phyloP scores from a whole-genome alignment of 2,888 invertebrate species.

The Electrophaes corylata region DNA sequence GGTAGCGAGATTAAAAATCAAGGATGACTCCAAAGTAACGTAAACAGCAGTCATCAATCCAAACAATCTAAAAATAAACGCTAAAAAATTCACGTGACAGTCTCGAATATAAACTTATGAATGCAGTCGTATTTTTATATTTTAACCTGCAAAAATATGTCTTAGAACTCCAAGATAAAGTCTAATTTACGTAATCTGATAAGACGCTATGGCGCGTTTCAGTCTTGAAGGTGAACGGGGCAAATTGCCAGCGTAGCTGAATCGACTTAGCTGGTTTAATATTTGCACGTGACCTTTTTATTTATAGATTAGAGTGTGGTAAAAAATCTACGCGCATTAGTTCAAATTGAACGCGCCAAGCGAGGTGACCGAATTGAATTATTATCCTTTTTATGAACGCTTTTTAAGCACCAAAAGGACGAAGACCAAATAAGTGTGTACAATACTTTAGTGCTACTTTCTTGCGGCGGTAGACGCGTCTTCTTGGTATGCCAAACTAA shows the following conservation, averaged over 20 bases:
- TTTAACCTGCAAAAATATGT: constrained; percentile 14
- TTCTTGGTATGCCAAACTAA: too few relatives aligned
- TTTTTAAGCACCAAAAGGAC: too few relatives aligned
- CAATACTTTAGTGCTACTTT: too few relatives aligned
- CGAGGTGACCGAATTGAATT: too few relatives aligned
- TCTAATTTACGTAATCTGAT: constrained; percentile 18
- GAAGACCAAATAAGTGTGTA: too few relatives aligned
- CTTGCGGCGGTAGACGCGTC: too few relatives aligned
- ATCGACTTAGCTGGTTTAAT: constrained; percentile 8
- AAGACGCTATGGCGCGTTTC: constrained; percentile 10
- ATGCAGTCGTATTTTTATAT: constrained; percentile 1
- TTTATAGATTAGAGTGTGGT: background rate
- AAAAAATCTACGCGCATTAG: too few relatives aligned
- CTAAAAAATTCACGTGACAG: constrained; percentile 21
- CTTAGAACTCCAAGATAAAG: constrained; percentile 18
- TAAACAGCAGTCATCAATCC: constrained; percentile 11
- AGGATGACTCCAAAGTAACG: background rate
- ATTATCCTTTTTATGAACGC: too few relatives aligned
- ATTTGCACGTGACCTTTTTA: constrained; percentile 8
- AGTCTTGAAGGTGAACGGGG: constrained; percentile 18
- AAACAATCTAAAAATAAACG: constrained; percentile 16
- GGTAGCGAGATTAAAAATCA: background rate
- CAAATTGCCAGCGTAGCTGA: constrained; percentile 24
- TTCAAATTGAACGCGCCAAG: too few relatives aligned
- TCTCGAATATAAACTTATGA: constrained; percentile 14